phyloP scores from a whole-genome alignment of 2,888 invertebrate species.

The Morpho helenor region DNA sequence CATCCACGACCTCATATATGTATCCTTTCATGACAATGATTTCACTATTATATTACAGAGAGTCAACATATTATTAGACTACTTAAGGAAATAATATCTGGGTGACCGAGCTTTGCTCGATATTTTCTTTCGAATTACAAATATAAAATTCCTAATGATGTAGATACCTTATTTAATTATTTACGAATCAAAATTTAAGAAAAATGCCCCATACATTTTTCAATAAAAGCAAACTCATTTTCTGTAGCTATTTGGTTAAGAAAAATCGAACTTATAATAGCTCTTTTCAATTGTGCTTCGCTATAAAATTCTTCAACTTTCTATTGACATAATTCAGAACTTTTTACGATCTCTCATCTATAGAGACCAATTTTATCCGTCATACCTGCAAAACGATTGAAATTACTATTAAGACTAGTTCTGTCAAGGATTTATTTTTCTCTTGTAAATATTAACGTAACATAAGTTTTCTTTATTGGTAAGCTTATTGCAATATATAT shows the following conservation, averaged over 20 bases:
- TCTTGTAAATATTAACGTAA: too few species aligned
- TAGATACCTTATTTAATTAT: not conserved
- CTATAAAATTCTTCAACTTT: not conserved
- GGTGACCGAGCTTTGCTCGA: too few species aligned
- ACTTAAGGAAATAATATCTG: too few species aligned
- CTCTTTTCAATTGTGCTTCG: not conserved
- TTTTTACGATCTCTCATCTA: too few species aligned
- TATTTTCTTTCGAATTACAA: too few species aligned
- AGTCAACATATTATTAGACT: not conserved
- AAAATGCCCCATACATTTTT: not conserved
- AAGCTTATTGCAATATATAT: too few species aligned
- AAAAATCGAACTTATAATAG: not conserved
- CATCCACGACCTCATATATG: conserved; percentile 90
- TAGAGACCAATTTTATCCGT: too few species aligned
- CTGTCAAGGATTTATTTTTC: too few species aligned
- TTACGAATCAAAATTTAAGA: not conserved
- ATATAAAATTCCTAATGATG: not conserved
- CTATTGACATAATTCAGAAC: not conserved
- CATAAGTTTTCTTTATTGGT: too few species aligned
- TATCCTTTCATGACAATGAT: conserved; percentile 84
- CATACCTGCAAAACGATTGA: too few species aligned
- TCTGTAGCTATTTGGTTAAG: not conserved
- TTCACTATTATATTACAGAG: not conserved
- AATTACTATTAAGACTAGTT: too few species aligned
- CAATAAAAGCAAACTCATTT: not conserved